Base-by-base conservation (phyloP, 2,888 invertebrate genomes). In the Eilema sororculum region DNA sequence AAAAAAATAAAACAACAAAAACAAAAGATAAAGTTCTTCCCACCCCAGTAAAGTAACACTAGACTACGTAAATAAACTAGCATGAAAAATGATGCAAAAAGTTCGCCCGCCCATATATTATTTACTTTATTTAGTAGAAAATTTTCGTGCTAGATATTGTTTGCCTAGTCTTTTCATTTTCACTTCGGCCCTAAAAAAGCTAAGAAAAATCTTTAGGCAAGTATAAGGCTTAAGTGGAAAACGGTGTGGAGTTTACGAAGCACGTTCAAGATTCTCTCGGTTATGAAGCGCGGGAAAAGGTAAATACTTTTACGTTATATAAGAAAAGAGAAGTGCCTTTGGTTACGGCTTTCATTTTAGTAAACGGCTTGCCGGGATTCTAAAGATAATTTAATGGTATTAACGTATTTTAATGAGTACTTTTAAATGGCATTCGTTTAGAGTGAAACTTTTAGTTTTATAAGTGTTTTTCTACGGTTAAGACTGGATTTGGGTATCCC, bases 231-330 rank as follows among this genome's bases (percentile, higher is more conserved):
- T 52, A 60, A 69, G 65, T 52, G 25, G 12, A 16, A 4, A 52
- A 52, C 30, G n/a, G 4, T 52, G 65, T 60, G 22, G 20, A 41
- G 24, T 69, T 69, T 60, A 46, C 64, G 64, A 64, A 63, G 57
- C 37, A 52, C 69, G 65, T 65, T 64, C 59, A 22, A 65, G 46
- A 65, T 65, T 69, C 63, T 41, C 41, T 64, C 25, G 37, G 41
- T 59, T 59, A 69, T 25, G 59, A 69, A 33, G 58, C 46, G 16
- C n/a, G 52, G 46, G 13, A 59, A 64, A 65, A 59, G 64, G 60
- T 65, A 65, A 59, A 64, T 46, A 60, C 24, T 24, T 60, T 69
- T 30, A 22, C 57, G 22, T 56, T 41, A 20, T 28, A 20, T 59
- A 57, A 57, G 16, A 58, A 57, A 58, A 24, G 24, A 37, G 24